Conservation (phyloP, 1,140 invertebrate species). For the Pissodes strobi region DNA sequence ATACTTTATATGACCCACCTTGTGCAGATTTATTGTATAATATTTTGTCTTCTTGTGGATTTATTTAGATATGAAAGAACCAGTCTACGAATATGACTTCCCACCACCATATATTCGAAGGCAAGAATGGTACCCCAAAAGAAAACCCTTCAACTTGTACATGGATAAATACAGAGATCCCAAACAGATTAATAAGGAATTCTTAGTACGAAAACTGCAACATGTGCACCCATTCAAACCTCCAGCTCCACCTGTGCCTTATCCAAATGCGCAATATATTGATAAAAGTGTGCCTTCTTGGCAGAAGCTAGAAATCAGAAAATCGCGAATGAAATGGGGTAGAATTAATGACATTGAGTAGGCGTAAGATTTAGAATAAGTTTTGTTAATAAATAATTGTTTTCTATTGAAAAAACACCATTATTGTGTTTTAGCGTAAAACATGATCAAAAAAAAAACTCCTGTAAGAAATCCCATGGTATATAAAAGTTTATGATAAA, state of each 20-base stretch:
- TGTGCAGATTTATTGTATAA: constrained; percentile 11
- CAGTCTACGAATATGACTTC: constrained; percentile 89
- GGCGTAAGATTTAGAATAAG: no score
- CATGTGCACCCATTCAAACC: constrained; percentile 80
- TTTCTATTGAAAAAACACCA: no score
- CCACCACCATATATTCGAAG: constrained; percentile 70
- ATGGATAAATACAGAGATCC: constrained; percentile 89
- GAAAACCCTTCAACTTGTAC: constrained; percentile 84
- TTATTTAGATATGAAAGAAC: constrained; percentile 62
- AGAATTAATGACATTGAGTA: constrained; percentile 69
- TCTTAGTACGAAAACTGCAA: constrained; percentile 79
- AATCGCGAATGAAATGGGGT: constrained; percentile 68
- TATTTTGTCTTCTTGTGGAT: constrained; percentile 18
- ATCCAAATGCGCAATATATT: constrained; percentile 74
- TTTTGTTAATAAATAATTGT: no score
- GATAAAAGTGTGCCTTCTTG: constrained; percentile 70
- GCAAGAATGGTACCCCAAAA: constrained; percentile 82
- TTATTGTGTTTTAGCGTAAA: no score
- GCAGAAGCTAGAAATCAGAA: constrained; percentile 72
- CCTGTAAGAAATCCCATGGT: no score
- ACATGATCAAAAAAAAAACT: no score
- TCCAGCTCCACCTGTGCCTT: constrained; percentile 67
- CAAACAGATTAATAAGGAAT: constrained; percentile 85
- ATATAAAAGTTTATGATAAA: no score
- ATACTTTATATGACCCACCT: no score